These are phyloP conservation scores for Thecophora atra DNA, from an alignment of 2,888 invertebrate genomes.

Conservation along the genomic window DNA sequence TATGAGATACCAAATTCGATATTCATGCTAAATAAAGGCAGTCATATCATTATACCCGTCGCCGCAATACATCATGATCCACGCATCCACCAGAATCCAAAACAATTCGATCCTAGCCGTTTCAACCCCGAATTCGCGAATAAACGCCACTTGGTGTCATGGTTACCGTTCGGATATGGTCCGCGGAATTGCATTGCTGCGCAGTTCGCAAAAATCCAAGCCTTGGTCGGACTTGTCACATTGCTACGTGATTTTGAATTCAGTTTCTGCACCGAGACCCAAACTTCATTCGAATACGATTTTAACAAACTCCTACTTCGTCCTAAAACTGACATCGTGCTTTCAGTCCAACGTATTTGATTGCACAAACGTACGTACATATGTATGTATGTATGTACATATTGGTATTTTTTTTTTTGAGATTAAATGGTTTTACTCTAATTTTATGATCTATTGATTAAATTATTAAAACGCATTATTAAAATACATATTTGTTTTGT, in stretches of 20 bases:
- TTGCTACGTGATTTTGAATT: constrained; percentile 53
- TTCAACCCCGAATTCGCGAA: constrained; percentile 69
- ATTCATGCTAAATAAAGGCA: constrained; percentile 55
- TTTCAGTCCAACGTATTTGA: constrained; percentile 47
- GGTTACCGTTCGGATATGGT: constrained; percentile 59
- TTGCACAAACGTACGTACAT: too few species aligned
- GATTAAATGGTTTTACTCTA: too few species aligned
- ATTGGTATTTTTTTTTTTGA: background rate
- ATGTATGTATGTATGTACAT: background rate
- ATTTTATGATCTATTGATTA: too few species aligned
- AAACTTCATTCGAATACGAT: constrained; percentile 53
- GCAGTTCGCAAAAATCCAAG: constrained; percentile 53
- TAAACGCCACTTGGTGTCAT: constrained; percentile 64
- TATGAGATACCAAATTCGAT: constrained; percentile 57
- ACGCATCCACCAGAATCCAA: constrained; percentile 68
- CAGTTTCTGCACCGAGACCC: constrained; percentile 51
- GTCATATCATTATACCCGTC: constrained; percentile 56
- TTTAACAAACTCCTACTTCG: constrained; percentile 48
- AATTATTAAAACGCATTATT: too few species aligned
- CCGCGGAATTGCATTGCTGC: constrained; percentile 56
- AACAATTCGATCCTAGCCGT: constrained; percentile 71
- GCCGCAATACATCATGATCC: constrained; percentile 71
- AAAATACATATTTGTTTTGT: too few species aligned
- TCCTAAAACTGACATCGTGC: constrained; percentile 53
- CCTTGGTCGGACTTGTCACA: constrained; percentile 53